Conservation (phyloP, 2,797 vertebrate species). For the Prionace glauca region DNA sequence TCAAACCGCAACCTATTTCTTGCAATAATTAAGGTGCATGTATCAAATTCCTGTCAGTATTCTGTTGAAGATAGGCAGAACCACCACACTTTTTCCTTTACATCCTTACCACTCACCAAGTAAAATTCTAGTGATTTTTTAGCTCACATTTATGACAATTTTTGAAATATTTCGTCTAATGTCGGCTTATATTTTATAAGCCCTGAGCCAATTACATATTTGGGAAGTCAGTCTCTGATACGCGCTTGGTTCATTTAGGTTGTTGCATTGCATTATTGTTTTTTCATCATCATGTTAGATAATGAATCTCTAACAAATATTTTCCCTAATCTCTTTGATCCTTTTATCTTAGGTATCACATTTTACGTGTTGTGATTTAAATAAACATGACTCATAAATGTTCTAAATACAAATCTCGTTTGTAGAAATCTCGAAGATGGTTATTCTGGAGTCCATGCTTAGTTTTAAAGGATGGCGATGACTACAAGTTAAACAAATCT, state of each 20-base stretch:
- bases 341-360: constrained; percentile 23
- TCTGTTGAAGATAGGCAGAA: background rate
- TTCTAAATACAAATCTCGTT: background rate
- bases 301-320: constrained; percentile 27
- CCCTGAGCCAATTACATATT: background rate
- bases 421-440: background rate
- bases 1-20: background rate
- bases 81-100: too few species aligned
- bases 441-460: background rate
- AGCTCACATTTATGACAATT: background rate
- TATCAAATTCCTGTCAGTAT: background rate
- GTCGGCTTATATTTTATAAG: background rate
- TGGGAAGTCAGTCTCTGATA: background rate
- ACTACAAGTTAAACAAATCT: constrained; percentile 23
- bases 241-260: background rate
- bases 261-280: constrained; percentile 1
- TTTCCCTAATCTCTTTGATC: background rate
- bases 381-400: constrained; percentile 8
- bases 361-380: constrained; percentile 10
- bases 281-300: background rate
- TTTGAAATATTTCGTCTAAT: background rate
- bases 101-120: background rate
- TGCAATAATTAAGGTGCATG: background rate
- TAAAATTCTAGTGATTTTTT: background rate
- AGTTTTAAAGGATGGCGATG: background rate